Evolutionary conservation across 2,888 invertebrate genomes (phyloP).

Genomic region (Dicyrtoma fusca): DNA sequence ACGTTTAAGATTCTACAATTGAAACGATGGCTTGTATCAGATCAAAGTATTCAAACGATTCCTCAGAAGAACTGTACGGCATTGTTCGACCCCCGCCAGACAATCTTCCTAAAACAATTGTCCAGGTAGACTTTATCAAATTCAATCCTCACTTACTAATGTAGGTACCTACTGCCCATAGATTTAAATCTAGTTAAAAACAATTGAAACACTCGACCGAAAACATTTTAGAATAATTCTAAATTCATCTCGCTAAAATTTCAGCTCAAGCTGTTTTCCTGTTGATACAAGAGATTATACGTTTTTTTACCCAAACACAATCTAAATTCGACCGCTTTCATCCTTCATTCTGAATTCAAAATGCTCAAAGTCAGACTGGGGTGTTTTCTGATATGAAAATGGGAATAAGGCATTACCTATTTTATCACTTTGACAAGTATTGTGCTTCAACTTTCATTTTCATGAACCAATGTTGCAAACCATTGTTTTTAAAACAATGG

Average conservation of each 20-base stretch:
- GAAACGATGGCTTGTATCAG: slow-evolving; percentile 45
- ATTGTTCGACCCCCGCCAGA: slow-evolving; percentile 31
- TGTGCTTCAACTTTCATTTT: not conserved
- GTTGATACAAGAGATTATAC: not conserved
- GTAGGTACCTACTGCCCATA: no score
- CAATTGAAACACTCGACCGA: no score
- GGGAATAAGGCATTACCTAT: no score
- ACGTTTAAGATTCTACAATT: no score
- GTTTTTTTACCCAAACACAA: not conserved
- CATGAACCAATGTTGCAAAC: not conserved
- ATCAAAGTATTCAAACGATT: slow-evolving; percentile 43
- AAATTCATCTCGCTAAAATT: no score
- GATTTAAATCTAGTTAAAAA: no score
- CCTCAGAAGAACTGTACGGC: slow-evolving; percentile 46
- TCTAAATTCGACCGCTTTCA: not conserved
- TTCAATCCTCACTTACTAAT: not conserved
- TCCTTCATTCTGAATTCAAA: no score
- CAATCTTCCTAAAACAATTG: slow-evolving; percentile 38
- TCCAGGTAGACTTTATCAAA: slow-evolving; percentile 49
- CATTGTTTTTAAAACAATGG: slow-evolving; percentile 10
- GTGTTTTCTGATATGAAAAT: no score
- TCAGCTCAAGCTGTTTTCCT: no score
- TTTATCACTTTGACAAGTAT: slow-evolving; percentile 15
- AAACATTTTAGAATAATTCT: no score
- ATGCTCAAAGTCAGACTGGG: no score